These are phyloP conservation scores for Adoxophyes honmai DNA, from an alignment of 1,140 invertebrate genomes.

Conservation along the genomic window DNA sequence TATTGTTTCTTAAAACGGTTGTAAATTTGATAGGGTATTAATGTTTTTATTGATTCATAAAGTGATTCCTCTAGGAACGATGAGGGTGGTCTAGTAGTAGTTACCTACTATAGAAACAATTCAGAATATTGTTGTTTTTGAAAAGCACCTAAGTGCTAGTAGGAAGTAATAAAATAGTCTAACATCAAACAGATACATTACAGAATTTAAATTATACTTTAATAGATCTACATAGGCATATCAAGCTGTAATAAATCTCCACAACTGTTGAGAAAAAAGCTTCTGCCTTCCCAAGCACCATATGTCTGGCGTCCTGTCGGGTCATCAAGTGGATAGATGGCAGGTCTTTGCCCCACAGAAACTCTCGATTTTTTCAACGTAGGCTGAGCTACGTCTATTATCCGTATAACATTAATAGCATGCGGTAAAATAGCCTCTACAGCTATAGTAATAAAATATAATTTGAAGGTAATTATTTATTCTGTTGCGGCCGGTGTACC, in stretches of 20 bases:
- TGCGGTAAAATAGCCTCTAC: slow-evolving; percentile 5
- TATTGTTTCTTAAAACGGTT: too few relatives aligned
- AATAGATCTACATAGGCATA: not conserved
- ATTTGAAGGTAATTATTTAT: slow-evolving; percentile 17
- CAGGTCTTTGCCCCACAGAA: slow-evolving; percentile 23
- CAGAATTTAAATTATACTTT: not conserved
- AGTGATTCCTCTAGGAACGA: too few relatives aligned
- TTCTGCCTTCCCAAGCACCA: slow-evolving; percentile 33
- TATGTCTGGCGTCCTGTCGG: slow-evolving; percentile 36
- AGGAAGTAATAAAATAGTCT: too few relatives aligned
- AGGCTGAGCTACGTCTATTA: not conserved
- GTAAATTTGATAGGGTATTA: too few relatives aligned
- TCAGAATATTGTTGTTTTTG: too few relatives aligned
- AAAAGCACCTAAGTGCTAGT: too few relatives aligned
- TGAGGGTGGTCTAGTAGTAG: too few relatives aligned
- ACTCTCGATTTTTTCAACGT: slow-evolving; percentile 26
- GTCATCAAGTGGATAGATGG: slow-evolving; percentile 40
- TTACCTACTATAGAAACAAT: too few relatives aligned
- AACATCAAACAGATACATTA: too few relatives aligned
- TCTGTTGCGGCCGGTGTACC: slow-evolving; percentile 10
- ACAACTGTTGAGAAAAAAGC: slow-evolving; percentile 31
- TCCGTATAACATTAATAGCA: not conserved
- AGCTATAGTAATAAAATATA: slow-evolving; percentile 12
- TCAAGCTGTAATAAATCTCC: slow-evolving; percentile 16
- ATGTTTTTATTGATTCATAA: too few relatives aligned